phyloP scores from a whole-genome alignment of 1,140 invertebrate genomes.

The Mamestra configurata region DNA sequence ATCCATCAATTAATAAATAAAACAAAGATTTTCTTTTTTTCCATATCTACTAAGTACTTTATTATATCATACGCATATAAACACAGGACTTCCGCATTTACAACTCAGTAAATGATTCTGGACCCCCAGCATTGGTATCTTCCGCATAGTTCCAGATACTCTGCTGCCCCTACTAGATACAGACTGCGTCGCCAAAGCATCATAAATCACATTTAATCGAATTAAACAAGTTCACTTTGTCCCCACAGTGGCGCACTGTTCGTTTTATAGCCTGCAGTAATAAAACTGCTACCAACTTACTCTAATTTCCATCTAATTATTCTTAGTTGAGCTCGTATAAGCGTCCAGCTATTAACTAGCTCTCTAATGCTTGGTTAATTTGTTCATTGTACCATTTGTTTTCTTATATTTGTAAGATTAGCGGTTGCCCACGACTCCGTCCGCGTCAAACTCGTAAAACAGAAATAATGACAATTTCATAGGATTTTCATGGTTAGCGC shows the following conservation, averaged over 20 bases:
- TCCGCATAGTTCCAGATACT: too few species aligned
- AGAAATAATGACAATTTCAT: too few species aligned
- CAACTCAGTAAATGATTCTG: too few species aligned
- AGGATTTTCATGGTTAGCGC: too few species aligned
- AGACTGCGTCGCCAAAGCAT: neutral
- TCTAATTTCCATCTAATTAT: constrained; percentile 26
- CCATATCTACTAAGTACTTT: too few species aligned
- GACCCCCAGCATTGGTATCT: too few species aligned
- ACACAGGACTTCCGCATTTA: too few species aligned
- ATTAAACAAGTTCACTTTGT: constrained; percentile 27
- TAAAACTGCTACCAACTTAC: constrained; percentile 1
- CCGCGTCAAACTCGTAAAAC: too few species aligned
- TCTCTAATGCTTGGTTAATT: neutral
- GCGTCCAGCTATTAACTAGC: neutral
- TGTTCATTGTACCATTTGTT: neutral
- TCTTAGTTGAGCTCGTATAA: constrained; percentile 2
- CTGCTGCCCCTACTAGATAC: neutral
- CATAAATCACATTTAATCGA: constrained; percentile 25
- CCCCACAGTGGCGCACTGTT: neutral
- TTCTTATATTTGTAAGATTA: neutral
- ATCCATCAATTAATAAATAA: too few species aligned
- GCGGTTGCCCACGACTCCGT: neutral
- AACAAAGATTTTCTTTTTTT: too few species aligned
- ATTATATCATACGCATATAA: too few species aligned
- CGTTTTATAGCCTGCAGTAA: constrained; percentile 25